phyloP scores from a whole-genome alignment of 2,888 invertebrate genomes.

The Parnassius glacialis region DNA sequence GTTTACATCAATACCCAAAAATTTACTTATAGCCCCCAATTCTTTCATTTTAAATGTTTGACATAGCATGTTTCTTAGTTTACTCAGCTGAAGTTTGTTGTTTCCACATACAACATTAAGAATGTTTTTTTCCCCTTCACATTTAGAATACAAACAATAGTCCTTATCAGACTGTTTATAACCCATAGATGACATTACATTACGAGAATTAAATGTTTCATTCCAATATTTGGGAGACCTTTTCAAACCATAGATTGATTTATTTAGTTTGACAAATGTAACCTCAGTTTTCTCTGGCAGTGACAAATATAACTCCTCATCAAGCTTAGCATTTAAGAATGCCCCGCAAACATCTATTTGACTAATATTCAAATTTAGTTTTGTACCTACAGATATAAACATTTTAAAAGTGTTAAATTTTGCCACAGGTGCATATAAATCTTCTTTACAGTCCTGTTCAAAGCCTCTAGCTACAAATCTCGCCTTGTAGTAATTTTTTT shows the following conservation, averaged over 20 bases:
- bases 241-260: background rate
- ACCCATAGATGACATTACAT: background rate
- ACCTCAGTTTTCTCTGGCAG: background rate
- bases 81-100: background rate
- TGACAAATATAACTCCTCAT: background rate
- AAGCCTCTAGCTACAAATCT: background rate
- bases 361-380: background rate
- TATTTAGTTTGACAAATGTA: background rate
- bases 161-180: background rate
- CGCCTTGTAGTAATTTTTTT: background rate
- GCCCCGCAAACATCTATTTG: constrained; percentile 2
- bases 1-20: background rate
- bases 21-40: background rate
- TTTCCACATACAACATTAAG: background rate
- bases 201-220: background rate
- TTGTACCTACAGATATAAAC: background rate
- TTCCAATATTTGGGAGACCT: background rate
- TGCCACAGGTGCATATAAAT: constrained; percentile 1
- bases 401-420: background rate
- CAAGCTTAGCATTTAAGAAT: background rate
- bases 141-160: background rate
- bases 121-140: background rate
- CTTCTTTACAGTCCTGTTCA: background rate
- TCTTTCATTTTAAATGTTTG: constrained; percentile 4
- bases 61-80: background rate